Conservation (phyloP, 2,113 vertebrate species). For the Zosterops lateralis region DNA sequence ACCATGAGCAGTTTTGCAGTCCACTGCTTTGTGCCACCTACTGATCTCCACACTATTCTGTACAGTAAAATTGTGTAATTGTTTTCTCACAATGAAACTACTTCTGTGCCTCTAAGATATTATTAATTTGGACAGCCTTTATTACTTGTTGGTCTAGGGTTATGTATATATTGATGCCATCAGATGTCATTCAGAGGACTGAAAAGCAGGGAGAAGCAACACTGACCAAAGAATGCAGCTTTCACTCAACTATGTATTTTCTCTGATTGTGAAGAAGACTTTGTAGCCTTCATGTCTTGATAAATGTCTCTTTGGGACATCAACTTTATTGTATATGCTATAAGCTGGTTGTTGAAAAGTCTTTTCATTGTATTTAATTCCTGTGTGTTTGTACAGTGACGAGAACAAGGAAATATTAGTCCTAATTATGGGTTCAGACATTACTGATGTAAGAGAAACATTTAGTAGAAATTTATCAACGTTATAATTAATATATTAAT, state of each 20-base stretch:
- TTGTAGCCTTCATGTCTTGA: background rate
- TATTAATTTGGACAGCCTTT: background rate
- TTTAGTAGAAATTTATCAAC: background rate
- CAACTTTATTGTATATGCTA: background rate
- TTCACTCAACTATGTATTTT: background rate
- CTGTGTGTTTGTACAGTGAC: background rate
- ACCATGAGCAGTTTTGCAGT: background rate
- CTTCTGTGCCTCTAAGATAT: background rate
- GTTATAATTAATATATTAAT: background rate
- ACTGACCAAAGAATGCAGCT: background rate
- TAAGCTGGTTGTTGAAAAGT: background rate
- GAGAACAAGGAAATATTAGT: background rate
- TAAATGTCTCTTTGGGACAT: background rate
- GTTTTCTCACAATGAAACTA: background rate
- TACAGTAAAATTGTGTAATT: background rate
- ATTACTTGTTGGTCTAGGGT: background rate
- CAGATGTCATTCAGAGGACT: background rate
- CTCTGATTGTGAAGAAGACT: background rate
- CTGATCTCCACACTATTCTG: background rate
- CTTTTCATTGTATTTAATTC: background rate
- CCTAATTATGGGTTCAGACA: background rate
- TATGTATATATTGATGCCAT: background rate
- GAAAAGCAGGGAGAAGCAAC: background rate
- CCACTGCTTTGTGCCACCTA: background rate
- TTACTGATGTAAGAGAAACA: background rate